Evolutionary conservation across 2,888 invertebrate species (phyloP).

Genomic region (Leucoptera coffeella): DNA sequence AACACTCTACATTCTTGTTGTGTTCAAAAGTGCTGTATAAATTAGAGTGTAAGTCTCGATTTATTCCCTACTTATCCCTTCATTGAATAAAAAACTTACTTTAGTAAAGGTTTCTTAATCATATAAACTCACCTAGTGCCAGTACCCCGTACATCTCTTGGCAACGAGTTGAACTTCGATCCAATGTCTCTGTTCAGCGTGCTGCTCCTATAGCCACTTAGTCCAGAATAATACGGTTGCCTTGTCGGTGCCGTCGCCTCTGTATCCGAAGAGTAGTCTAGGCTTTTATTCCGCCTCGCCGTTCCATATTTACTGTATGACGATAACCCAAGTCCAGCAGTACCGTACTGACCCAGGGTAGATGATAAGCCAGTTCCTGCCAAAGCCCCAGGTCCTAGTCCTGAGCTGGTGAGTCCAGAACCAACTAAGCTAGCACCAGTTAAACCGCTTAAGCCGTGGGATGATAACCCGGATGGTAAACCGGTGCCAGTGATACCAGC

Average conservation of each 20-base stretch:
- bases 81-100: too few species aligned
- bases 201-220: conserved; percentile 42
- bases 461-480: conserved; percentile 34
- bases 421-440: conserved; percentile 38
- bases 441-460: conserved; percentile 36
- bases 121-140: conserved; percentile 55
- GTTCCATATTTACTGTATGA: conserved; percentile 54
- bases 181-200: conserved; percentile 53
- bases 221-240: conserved; percentile 65
- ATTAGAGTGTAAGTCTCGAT: too few species aligned
- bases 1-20: too few species aligned
- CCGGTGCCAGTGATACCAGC: conserved; percentile 11
- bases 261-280: conserved; percentile 93
- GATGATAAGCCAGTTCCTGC: conserved; percentile 31
- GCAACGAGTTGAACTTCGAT: conserved; percentile 68
- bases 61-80: too few species aligned
- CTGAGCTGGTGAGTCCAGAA: conserved; percentile 29
- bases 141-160: conserved; percentile 59
- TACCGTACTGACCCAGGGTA: conserved; percentile 28
- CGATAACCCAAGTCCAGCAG: conserved; percentile 30
- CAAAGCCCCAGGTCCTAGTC: conserved; percentile 24
- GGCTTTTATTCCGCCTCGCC: conserved; percentile 68
- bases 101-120: too few species aligned
- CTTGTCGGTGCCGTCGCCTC: conserved; percentile 83
- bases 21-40: too few species aligned